Conservation (phyloP, 1,140 invertebrate species). For the Brachionus plicatilis region DNA sequence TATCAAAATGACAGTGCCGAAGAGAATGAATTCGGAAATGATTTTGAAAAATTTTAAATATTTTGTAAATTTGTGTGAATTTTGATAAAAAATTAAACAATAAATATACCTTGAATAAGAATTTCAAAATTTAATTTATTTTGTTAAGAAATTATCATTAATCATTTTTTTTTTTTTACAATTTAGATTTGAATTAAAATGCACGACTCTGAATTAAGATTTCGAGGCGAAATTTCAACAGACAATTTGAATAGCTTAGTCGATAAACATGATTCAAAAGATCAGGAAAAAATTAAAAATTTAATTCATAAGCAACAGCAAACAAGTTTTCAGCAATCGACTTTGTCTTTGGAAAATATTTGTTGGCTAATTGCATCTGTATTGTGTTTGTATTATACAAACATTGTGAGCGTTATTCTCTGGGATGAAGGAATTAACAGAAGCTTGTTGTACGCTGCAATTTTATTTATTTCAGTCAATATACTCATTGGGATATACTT, state of each 20-base stretch:
- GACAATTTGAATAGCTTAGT: not conserved
- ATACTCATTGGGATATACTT: conserved; percentile 49
- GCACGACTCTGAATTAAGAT: conserved; percentile 7
- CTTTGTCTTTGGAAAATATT: conserved; percentile 27
- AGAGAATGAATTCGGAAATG: not conserved
- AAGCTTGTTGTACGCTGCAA: conserved; percentile 48
- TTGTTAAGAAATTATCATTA: not conserved
- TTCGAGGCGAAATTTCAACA: not conserved
- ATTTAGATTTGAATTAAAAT: not conserved
- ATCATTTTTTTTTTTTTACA: not conserved
- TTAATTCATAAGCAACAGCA: not conserved
- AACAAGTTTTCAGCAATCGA: not conserved
- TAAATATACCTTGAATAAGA: not conserved
- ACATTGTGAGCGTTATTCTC: conserved; percentile 24
- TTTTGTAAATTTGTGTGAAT: not conserved
- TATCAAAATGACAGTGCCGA: not conserved
- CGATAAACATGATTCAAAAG: not conserved
- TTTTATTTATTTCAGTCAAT: conserved; percentile 47
- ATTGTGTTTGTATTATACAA: conserved; percentile 22
- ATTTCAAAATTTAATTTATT: not conserved
- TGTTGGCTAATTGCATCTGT: conserved; percentile 40
- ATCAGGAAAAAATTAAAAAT: not conserved
- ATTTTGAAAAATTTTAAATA: conserved; percentile 18
- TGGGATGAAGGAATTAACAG: conserved; percentile 42
- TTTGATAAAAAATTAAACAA: not conserved